A percentile compares a stretch with the other conserved stretches of the same genome.
Evolutionary conservation across 1,140 invertebrate species (phyloP).

Genomic region (Drosophila kikkawai): DNA sequence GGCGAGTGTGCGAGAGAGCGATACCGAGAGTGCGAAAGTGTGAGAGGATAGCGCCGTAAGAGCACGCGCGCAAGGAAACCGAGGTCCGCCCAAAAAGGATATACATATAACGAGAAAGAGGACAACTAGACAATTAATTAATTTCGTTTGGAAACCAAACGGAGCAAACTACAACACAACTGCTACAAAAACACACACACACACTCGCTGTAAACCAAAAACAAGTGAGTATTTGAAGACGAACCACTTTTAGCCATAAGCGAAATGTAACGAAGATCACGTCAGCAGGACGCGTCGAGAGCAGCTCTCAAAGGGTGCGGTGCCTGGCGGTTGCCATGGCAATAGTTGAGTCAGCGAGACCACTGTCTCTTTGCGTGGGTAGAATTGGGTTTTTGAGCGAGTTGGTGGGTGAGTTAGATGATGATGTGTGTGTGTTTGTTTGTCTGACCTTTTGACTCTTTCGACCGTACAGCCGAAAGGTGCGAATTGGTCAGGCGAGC

Average conservation of each 20-base stretch:
- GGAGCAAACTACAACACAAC: constrained; percentile 14
- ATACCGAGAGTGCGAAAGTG: constrained; percentile 8
- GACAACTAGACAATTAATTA: constrained; percentile 42
- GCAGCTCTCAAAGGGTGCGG: constrained; percentile 7
- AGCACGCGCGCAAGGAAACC: constrained; percentile 65
- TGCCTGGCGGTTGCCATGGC: constrained; percentile 11
- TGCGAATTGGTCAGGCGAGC: constrained; percentile 9
- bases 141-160: constrained; percentile 46
- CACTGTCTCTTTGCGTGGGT: constrained; percentile 4
- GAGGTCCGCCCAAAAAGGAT: constrained; percentile 12
- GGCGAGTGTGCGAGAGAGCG: constrained; percentile 27
- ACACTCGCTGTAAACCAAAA: constrained; percentile 42
- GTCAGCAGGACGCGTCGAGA: constrained; percentile 11
- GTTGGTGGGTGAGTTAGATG: not conserved
- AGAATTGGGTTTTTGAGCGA: not conserved
- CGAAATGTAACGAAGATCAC: constrained; percentile 7
- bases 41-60: constrained; percentile 59
- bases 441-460: constrained; percentile 75
- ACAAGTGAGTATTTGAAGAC: constrained; percentile 74
- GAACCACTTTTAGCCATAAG: constrained; percentile 15
- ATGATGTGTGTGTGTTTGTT: constrained; percentile 44
- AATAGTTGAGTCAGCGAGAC: constrained; percentile 15
- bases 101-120: constrained; percentile 11
- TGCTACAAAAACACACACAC: constrained; percentile 19
- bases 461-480: constrained; percentile 7